phyloP scores from a whole-genome alignment of 2,888 invertebrate species.

The Xylota segnis region DNA sequence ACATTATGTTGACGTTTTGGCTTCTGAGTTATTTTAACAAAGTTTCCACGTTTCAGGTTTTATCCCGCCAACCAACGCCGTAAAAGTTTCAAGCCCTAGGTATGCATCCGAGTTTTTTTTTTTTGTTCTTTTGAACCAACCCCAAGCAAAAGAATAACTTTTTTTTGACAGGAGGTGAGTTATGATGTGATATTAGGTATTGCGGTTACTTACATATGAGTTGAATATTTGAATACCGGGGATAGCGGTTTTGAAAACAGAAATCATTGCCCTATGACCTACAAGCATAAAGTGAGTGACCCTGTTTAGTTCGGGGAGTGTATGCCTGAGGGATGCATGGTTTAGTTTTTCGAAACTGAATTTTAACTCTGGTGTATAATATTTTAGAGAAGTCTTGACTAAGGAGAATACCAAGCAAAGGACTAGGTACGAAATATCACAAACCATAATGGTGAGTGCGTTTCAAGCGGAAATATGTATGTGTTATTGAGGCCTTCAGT shows the following conservation, averaged over 20 bases:
- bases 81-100: not conserved
- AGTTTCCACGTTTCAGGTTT: conserved; percentile 14
- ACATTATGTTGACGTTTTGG: conserved; percentile 44
- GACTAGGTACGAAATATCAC: too few species aligned
- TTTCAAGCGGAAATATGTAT: too few species aligned
- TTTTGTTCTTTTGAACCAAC: not conserved
- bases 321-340: too few species aligned
- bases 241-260: not conserved
- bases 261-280: too few species aligned
- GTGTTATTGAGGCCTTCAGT: too few species aligned
- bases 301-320: too few species aligned
- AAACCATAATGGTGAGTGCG: too few species aligned
- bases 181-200: conserved; percentile 6
- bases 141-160: not conserved
- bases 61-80: not conserved
- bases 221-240: not conserved
- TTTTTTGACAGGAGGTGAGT: conserved; percentile 4
- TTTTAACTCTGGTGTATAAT: too few species aligned
- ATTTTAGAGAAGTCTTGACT: too few species aligned
- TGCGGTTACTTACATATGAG: not conserved
- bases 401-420: too few species aligned
- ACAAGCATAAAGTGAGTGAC: too few species aligned
- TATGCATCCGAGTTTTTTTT: not conserved
- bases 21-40: conserved; percentile 41
- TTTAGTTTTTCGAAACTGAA: too few species aligned